Conservation (phyloP, 2,888 invertebrate species). For the Ferdinandea cuprea region DNA sequence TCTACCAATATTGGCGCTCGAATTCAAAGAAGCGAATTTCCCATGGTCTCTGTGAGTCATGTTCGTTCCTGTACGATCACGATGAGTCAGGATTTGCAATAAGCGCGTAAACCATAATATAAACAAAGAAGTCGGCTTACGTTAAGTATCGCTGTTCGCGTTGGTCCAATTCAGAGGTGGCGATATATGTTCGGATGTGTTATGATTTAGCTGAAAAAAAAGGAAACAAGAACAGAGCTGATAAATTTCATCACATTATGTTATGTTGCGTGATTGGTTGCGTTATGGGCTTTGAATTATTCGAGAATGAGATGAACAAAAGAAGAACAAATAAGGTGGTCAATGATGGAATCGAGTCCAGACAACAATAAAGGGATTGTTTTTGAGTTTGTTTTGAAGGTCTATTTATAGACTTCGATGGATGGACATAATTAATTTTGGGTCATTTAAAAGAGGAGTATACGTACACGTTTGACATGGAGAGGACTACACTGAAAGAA, state of each 20-base stretch:
- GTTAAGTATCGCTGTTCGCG: background rate
- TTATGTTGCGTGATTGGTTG: slow-evolving; percentile 17
- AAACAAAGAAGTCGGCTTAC: slow-evolving; percentile 39
- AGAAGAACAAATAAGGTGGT: slow-evolving; percentile 33
- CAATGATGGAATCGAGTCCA: slow-evolving; percentile 10
- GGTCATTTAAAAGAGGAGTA: background rate
- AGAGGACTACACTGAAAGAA: slow-evolving; percentile 27
- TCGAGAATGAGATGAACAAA: slow-evolving; percentile 12
- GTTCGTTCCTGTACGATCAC: slow-evolving; percentile 61
- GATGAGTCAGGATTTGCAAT: slow-evolving; percentile 60
- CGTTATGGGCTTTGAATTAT: background rate
- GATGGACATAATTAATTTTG: slow-evolving; percentile 46
- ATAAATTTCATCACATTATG: slow-evolving; percentile 66
- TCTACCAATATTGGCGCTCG: slow-evolving; percentile 29
- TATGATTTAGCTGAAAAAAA: slow-evolving; percentile 63
- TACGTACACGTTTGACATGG: no score
- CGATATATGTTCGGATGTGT: no score
- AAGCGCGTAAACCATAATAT: slow-evolving; percentile 39
- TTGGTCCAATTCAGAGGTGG: slow-evolving; percentile 49
- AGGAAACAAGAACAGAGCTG: slow-evolving; percentile 4
- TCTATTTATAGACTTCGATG: slow-evolving; percentile 49
- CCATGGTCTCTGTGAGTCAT: slow-evolving; percentile 60
- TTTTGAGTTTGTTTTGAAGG: slow-evolving; percentile 1
- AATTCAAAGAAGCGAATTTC: slow-evolving; percentile 46
- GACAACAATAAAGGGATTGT: slow-evolving; percentile 59